Conservation (phyloP, 2,797 vertebrate genomes). For the Enteromius trimaculatus region DNA sequence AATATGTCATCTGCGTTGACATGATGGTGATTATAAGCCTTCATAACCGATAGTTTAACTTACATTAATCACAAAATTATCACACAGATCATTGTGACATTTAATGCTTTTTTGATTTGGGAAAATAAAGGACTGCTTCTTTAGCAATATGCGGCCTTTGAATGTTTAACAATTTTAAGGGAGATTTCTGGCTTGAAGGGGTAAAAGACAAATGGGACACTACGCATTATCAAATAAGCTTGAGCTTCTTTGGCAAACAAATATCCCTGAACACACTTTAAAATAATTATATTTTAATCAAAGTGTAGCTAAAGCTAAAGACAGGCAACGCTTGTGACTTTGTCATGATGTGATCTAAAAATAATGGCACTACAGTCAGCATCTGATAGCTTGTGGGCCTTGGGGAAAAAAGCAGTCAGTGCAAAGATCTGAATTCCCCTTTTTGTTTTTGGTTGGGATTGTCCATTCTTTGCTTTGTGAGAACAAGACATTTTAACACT, state of each 20-base stretch:
- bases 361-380: not conserved
- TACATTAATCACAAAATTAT: not conserved
- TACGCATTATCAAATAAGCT: constrained; percentile 38
- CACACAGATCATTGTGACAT: not conserved
- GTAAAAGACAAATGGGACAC: constrained; percentile 10
- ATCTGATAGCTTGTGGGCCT: not conserved
- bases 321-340: constrained; percentile 4
- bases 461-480: constrained; percentile 4
- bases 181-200: constrained; percentile 50
- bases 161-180: constrained; percentile 9
- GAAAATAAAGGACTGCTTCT: not conserved
- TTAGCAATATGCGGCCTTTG: not conserved
- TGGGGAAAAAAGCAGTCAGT: not conserved
- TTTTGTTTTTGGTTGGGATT: constrained; percentile 8
- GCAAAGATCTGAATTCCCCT: constrained; percentile 30
- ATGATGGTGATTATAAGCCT: not conserved
- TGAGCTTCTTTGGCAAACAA: constrained; percentile 64
- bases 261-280: constrained; percentile 63
- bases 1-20: not conserved
- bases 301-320: constrained; percentile 15
- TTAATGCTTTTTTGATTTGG: not conserved
- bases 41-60: not conserved
- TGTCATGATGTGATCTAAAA: constrained; percentile 1
- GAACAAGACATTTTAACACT: constrained; percentile 1
- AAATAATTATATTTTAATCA: constrained; percentile 21